phyloP scores from a whole-genome alignment of 92 coral and sea anemone species.

The Muricea muricata region DNA sequence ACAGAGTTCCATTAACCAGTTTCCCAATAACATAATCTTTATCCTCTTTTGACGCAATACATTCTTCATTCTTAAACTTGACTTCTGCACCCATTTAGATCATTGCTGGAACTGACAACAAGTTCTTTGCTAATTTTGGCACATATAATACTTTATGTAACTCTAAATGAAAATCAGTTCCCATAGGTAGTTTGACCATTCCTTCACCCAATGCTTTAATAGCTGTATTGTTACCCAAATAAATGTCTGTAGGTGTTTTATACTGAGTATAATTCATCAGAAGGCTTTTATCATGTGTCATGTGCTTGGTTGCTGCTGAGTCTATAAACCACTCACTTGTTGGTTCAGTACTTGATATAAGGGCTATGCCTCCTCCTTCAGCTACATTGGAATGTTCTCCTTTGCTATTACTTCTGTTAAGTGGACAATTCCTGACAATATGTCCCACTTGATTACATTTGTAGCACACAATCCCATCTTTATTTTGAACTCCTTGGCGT shows the following conservation, averaged over 20 bases:
- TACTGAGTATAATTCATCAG: conserved; percentile 60
- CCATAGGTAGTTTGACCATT: conserved; percentile 53
- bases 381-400: conserved; percentile 66
- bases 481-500: too few species aligned
- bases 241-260: conserved; percentile 61
- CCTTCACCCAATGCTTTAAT: conserved; percentile 62
- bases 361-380: conserved; percentile 63
- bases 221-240: conserved; percentile 60
- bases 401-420: conserved; percentile 11
- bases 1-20: conserved; percentile 30
- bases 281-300: conserved; percentile 56
- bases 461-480: too few species aligned
- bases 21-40: conserved; percentile 45
- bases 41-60: conserved; percentile 42
- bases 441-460: too few species aligned
- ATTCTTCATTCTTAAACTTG: conserved; percentile 37
- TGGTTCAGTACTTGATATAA: conserved; percentile 50
- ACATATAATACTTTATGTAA: conserved; percentile 48
- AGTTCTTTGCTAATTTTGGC: conserved; percentile 43
- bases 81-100: conserved; percentile 51
- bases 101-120: conserved; percentile 58
- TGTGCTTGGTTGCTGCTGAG: conserved; percentile 74
- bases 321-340: conserved; percentile 64
- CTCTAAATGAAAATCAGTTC: conserved; percentile 42
- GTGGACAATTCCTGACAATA: conserved; percentile 31